Conservation (phyloP, 2,888 invertebrate genomes). For the Terebella lapidaria region DNA sequence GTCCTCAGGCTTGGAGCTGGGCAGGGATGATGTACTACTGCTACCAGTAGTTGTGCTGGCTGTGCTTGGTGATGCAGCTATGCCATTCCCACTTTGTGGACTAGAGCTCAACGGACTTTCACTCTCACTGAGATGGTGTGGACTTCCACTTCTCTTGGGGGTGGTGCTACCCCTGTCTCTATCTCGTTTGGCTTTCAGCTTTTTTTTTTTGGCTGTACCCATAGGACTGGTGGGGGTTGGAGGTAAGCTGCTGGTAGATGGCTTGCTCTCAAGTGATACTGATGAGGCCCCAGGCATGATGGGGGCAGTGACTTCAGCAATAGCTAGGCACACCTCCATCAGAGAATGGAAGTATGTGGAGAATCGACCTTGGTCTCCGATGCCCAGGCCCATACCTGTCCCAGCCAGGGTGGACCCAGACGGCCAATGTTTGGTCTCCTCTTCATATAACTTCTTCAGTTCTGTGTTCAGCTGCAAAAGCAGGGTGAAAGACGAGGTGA, state of each 20-base stretch:
- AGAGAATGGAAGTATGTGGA: conserved; percentile 49
- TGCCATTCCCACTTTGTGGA: not conserved
- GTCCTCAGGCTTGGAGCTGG: conserved; percentile 35
- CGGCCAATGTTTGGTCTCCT: conserved; percentile 43
- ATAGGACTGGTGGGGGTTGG: conserved; percentile 30
- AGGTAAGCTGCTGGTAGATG: not conserved
- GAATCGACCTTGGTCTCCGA: conserved; percentile 41
- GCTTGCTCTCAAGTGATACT: not conserved
- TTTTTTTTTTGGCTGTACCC: conserved; percentile 41
- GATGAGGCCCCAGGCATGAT: not conserved
- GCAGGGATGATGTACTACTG: not conserved
- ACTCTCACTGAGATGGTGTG: conserved; percentile 11
- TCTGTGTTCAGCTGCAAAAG: conserved; percentile 41
- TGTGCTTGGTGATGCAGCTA: not conserved
- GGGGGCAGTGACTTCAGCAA: conserved; percentile 35
- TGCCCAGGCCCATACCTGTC: conserved; percentile 37
- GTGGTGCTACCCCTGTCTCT: not conserved
- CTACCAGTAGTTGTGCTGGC: conserved; percentile 7
- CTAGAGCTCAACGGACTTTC: conserved; percentile 9
- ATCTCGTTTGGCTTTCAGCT: conserved; percentile 42
- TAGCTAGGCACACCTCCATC: conserved; percentile 45
- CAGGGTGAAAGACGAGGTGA: conserved; percentile 35
- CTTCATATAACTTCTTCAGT: conserved; percentile 42
- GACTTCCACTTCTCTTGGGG: conserved; percentile 12
- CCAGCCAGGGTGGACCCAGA: conserved; percentile 34